These are phyloP conservation scores for Philhelius pedissequus DNA, from an alignment of 2,888 invertebrate species.

Conservation along the genomic window DNA sequence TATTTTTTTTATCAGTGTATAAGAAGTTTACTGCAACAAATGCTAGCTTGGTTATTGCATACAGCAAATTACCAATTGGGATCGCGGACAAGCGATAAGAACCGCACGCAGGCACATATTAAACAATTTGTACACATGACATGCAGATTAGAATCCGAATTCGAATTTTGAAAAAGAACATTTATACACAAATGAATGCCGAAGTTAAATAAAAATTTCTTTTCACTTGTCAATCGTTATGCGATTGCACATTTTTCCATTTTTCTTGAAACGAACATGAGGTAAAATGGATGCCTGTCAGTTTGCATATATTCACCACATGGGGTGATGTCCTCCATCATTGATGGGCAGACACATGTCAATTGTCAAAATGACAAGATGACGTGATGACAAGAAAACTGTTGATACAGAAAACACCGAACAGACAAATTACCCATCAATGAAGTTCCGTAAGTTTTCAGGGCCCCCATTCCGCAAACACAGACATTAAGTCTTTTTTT, in stretches of 20 bases:
- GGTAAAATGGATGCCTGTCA: slow-evolving; percentile 14
- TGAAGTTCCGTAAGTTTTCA: slow-evolving; percentile 27
- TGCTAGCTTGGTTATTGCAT: neutral
- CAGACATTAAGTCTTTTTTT: neutral
- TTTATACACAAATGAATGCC: neutral
- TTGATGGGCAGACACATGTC: slow-evolving; percentile 37
- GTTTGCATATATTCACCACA: slow-evolving; percentile 56
- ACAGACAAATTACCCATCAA: slow-evolving; percentile 34
- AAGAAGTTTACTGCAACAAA: neutral
- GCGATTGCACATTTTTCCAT: neutral
- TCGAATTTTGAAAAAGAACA: neutral
- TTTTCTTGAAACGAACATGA: neutral
- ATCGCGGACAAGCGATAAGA: slow-evolving; percentile 27
- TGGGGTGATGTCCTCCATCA: slow-evolving; percentile 37
- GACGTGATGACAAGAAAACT: slow-evolving; percentile 33
- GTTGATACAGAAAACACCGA: slow-evolving; percentile 18
- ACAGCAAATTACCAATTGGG: slow-evolving; percentile 43
- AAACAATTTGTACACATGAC: slow-evolving; percentile 61
- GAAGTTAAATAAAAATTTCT: slow-evolving; percentile 19
- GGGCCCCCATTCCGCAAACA: neutral
- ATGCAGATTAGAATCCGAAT: slow-evolving; percentile 39
- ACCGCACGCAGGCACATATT: slow-evolving; percentile 36
- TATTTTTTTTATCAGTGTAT: neutral
- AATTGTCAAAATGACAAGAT: slow-evolving; percentile 41
- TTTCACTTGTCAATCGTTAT: slow-evolving; percentile 40